Evolutionary conservation across 2,888 invertebrate genomes (phyloP).

Genomic region (Lottia scabra): DNA sequence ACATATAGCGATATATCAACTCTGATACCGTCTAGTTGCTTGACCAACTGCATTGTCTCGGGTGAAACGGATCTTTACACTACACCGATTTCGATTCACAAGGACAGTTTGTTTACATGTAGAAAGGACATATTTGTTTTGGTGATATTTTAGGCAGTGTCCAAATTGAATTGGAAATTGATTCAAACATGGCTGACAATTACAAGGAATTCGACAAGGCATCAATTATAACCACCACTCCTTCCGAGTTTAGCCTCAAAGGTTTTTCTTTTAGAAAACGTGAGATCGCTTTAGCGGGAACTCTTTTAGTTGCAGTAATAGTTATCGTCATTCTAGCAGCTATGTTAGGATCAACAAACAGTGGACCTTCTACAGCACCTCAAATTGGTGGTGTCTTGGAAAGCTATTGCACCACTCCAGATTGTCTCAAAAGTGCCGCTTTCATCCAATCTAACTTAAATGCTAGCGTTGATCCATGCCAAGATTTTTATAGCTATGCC

Average conservation of each 20-base stretch:
- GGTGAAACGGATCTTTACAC: too few species aligned
- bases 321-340: slow-evolving; percentile 47
- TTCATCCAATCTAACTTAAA: slow-evolving; percentile 51
- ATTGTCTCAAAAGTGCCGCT: slow-evolving; percentile 49
- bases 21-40: too few species aligned
- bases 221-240: slow-evolving; percentile 35
- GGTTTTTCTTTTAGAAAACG: slow-evolving; percentile 42
- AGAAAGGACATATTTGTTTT: too few species aligned
- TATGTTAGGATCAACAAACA: slow-evolving; percentile 31
- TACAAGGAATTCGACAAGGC: slow-evolving; percentile 49
- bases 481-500: slow-evolving; percentile 66
- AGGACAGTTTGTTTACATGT: too few species aligned
- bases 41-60: too few species aligned
- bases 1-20: too few species aligned
- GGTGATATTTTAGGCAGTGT: too few species aligned
- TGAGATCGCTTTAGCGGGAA: slow-evolving; percentile 44
- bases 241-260: slow-evolving; percentile 35
- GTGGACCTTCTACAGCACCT: not conserved
- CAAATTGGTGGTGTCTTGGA: not conserved
- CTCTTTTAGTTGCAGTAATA: slow-evolving; percentile 38
- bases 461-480: slow-evolving; percentile 70
- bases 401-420: slow-evolving; percentile 36
- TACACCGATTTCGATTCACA: too few species aligned
- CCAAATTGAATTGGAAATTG: too few species aligned
- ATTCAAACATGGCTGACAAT: slow-evolving; percentile 43